Evolutionary conservation across 2,797 vertebrate species (phyloP).

Genomic region (Lophotriccus pileatus): DNA sequence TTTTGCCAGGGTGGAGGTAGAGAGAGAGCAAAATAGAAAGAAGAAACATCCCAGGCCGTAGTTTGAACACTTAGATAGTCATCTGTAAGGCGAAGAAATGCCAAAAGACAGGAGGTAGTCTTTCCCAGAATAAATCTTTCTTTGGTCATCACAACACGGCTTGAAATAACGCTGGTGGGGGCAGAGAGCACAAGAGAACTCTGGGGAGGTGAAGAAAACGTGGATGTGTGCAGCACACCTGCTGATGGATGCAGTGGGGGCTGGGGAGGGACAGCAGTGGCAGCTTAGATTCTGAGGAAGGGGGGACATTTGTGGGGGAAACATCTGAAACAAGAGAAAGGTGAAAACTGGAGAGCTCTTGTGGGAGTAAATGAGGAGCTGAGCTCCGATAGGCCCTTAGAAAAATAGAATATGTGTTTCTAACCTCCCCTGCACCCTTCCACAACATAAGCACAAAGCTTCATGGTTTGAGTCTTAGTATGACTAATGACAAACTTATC

Average conservation of each 20-base stretch:
- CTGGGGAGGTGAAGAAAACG: neutral
- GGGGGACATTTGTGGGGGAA: neutral
- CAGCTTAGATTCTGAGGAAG: neutral
- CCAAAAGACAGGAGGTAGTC: neutral
- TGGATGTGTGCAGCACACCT: neutral
- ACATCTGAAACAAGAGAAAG: neutral
- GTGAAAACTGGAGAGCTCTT: neutral
- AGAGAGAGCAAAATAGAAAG: neutral
- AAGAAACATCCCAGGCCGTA: neutral
- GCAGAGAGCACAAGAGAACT: neutral
- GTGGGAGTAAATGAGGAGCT: neutral
- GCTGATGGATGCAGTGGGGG: neutral
- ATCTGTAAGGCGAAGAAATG: neutral
- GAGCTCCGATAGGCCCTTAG: fast-evolving
- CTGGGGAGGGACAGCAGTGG: neutral
- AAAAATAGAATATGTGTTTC: neutral
- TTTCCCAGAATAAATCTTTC: neutral
- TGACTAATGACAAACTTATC: neutral
- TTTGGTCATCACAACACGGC: neutral
- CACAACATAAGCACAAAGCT: neutral
- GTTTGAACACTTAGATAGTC: fast-evolving
- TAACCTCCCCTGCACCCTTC: fast-evolving
- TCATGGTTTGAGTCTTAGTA: neutral
- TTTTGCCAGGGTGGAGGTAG: neutral
- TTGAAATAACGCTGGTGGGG: neutral